Base-by-base conservation (phyloP, 2,797 vertebrate species). In the Schizothorax lantsangensis region DNA sequence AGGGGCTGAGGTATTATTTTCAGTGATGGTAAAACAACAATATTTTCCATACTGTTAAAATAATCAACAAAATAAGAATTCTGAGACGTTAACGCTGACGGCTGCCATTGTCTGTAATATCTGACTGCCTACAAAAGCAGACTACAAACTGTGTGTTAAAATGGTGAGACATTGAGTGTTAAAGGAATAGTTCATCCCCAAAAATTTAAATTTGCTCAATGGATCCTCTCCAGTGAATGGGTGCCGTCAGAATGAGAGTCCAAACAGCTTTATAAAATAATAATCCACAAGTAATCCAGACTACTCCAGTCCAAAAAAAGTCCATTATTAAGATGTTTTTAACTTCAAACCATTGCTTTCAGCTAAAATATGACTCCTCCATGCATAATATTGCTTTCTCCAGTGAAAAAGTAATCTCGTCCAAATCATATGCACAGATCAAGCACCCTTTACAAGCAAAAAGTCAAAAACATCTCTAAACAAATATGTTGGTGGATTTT, bases 41-140 rank as follows among this genome's bases (percentile, higher is more conserved):
- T 75, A 77, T 54, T 87, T 88, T 84, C 83, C 49, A 15, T 69
- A 71, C 71, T 88, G 78, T 71, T 84, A 71, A 85, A 85, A 54
- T 49, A 78, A 85, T 84, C 81, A 74, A 81, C 62, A 71, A 78
- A 71, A 71, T 77, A 43, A 1, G 9, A 81, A 69, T 71, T 47
- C 15, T 2, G 43, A 77, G 43, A 74, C 45, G 3, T 62, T 57
- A 40, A 26, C 6, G 40, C 26, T 15, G n/a, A 33, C 54, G 30
- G 8, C 59, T 45, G n/a, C 17, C 26, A 10, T 83, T 23, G 68
- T 81, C 78, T 75, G 47, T 47, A 30, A 52, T 84, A 43, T 14
- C 86, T 21, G 86, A 62, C 11, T 30, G 43, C 45, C 23, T 86
- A n/a, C 45, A 71, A 62, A 49, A 43, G n/a, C 54, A 74, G 10